Evolutionary conservation across 2,888 invertebrate species (phyloP), one percentile per base, ranked within the genome.

Genomic region (Hesperia comma): DNA sequence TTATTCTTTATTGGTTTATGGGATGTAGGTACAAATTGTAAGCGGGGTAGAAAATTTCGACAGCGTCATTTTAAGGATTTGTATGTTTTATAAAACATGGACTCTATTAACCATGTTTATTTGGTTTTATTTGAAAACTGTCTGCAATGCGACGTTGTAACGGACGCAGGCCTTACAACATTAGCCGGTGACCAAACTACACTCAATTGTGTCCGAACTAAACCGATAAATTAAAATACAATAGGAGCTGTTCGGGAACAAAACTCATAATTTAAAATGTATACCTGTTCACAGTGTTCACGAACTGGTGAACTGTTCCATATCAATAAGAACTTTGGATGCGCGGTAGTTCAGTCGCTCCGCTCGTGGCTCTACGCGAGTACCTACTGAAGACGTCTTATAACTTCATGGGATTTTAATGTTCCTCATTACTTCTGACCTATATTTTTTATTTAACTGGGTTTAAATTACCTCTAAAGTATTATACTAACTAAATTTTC

Each of bases 201-300:
- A 19, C 49, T 49, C 49, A 12, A 19, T 49, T 15, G 8, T n/a
- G 19, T 46, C 17, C 7, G 19, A 49, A 49, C 49, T 49, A 49
- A 49, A 49, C 49, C 49, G 49, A 49, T 49, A 49, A 49, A 49
- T 49, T 49, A 49, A 19, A 49, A 49, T 49, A 49, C 49, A 49
- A 49, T 49, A 49, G 19, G 10, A 49, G 19, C 49, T 12, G 19
- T 19, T 49, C 19, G 49, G 19, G 19, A 49, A 49, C 49, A 49
- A 49, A 49, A 17, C 19, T 19, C 49, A 19, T 49, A 49, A 17
- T 19, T 19, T 49, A 19, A 49, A 49, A 49, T 37, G 37, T 37
- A 37, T 49, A 49, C 49, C 49, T 49, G 49, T 21, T 19, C 19
- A 19, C 19, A 12, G 19, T 49, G 49, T 21, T 19, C 19, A 19